Evolutionary conservation across 2,113 vertebrate species (phyloP), one percentile per base, ranked within the genome.

Genomic region (Osmerus mordax): DNA sequence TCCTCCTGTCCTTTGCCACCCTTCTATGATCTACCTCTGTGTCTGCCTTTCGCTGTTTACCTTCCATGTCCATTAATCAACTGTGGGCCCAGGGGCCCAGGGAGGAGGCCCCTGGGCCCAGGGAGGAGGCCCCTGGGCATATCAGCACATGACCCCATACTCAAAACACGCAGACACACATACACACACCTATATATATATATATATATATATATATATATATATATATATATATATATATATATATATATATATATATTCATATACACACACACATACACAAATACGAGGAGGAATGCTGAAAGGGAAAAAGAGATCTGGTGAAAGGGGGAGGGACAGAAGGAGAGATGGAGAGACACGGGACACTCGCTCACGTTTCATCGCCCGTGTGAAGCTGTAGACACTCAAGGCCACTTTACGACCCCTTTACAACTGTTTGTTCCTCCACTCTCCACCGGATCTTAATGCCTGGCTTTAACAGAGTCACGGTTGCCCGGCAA

Each of bases 401-500:
- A 51, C 64, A 68, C 79, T 67, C 70, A 13, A 65, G 75, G 32
- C 53, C 69, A 72, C 72, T 79, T 73, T 32, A 61, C 62, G 51
- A 67, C 70, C 69, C 68, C 68, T 65, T 58, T 19, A 5, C 56
- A 71, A 60, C 28, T 76, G 78, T 79, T 80, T 74, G 51, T 75
- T 78, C 61, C 65, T 7, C 58, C 32, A 67, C 65, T 72, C 60
- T 62, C 60, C 62, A 74, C 67, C 65, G 58, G 29, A 19, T 67
- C 65, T 41, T 71, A 65, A 78, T 78, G 74, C 23, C 3, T 19
- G 59, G 73, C 23, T 74, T 75, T 65, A 69, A 76, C 51, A 55
- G 60, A 52, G 65, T 60, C 32, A 28, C 51, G 4, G 83, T 87
- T 79, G 75, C 85, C 75, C 65, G 21, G 90, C 81, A 89, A 88